Evolutionary conservation across 1,140 invertebrate genomes (phyloP), one percentile per base, ranked within the genome.

Genomic region (Heliothis subflexa): DNA sequence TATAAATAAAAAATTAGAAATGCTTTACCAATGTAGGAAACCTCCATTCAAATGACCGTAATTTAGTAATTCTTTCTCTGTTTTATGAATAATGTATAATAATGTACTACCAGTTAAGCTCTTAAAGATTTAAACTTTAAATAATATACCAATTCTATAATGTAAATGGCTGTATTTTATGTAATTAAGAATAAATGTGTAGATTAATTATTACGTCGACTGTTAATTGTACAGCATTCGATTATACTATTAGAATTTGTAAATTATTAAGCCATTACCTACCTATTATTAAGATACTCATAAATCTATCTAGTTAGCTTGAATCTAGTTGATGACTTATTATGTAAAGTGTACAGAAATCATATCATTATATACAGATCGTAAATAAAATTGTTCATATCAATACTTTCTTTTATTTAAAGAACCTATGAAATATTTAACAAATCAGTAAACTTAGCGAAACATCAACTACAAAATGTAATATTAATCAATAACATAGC

Each of bases 331-430:
- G 85, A 88, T 91, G 87, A 90, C 83, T 85, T 89, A 85, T 74
- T 89, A 85, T 93, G 89, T 91, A 93, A 91, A 92, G 87, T 89
- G 92, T 94, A 94, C 91, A 94, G 92, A 94, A 92, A 94, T 93
- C 92, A 94, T 94, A 94, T 94, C 92, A 92, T 88, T 92, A 92
- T 94, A 90, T 92, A 93, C 87, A 94, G 92, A 94, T 90, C 91
- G 91, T 91, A 92, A 94, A 92, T 93, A 76, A 93, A 94, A 94
- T 90, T 91, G 91, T 93, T 94, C 91, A 92, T 93, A 94, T 94
- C 90, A 90, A 88, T 71, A 52, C 77, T 64, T 73, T 79, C 72
- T 88, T 85, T 85, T 85, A 83, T 86, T 87, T 72, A 14, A 81
- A 82, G 62, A 40, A 40, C 33, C 33, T 40, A 33, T 9, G 5